A percentile compares a stretch with the other conserved stretches of the same genome.
Evolutionary conservation across 2,888 invertebrate species (phyloP).

Genomic region (Pocota personata): DNA sequence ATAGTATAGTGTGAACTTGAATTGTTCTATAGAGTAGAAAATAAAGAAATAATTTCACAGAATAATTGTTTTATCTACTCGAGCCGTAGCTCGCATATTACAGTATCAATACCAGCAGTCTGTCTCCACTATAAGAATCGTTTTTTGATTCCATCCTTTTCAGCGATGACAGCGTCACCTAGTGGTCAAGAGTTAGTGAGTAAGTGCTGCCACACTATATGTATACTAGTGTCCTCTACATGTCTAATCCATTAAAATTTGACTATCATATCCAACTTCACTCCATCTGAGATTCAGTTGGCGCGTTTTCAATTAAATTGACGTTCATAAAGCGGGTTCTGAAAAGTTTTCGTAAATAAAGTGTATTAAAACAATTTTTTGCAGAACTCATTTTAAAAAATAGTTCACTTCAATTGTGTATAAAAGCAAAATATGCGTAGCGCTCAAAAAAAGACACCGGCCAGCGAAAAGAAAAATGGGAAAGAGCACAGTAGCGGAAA

Average conservation of each 20-base stretch:
- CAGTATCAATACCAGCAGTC: too few species aligned
- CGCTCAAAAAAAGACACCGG: conserved; percentile 75
- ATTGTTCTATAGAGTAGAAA: too few species aligned
- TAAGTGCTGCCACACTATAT: too few species aligned
- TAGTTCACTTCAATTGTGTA: conserved; percentile 34
- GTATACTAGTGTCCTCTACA: neutral
- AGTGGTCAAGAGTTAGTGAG: too few species aligned
- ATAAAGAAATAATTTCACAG: too few species aligned
- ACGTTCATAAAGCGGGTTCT: conserved; percentile 57
- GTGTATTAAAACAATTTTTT: conserved; percentile 42
- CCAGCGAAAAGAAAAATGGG: conserved; percentile 65
- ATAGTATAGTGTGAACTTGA: too few species aligned
- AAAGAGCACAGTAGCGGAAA: conserved; percentile 80
- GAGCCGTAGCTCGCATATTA: too few species aligned
- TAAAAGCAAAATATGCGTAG: conserved; percentile 62
- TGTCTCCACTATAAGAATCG: too few species aligned
- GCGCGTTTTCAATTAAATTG: conserved; percentile 67
- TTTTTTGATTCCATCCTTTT: too few species aligned
- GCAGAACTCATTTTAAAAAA: conserved; percentile 20
- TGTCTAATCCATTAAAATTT: neutral
- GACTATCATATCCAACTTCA: conserved; percentile 37
- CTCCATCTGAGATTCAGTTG: conserved; percentile 32
- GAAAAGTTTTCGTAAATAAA: conserved; percentile 58
- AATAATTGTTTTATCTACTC: too few species aligned
- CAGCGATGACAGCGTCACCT: too few species aligned